These are phyloP conservation scores for Penaeus monodon DNA, from an alignment of 2,888 invertebrate genomes.

Conservation along the genomic window DNA sequence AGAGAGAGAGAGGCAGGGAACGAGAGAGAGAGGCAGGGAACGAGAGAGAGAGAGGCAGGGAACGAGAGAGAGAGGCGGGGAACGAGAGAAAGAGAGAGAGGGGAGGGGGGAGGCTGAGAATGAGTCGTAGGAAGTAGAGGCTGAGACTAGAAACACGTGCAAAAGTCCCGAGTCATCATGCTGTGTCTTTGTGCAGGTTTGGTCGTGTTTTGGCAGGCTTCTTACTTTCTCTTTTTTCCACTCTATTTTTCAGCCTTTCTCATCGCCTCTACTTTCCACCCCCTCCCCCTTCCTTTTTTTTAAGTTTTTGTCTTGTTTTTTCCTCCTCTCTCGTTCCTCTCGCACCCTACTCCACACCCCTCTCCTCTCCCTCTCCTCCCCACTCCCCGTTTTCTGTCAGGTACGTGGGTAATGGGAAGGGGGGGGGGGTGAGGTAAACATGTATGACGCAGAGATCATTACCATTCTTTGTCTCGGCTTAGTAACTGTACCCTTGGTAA, in stretches of 20 bases:
- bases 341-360: neutral
- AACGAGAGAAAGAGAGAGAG: neutral
- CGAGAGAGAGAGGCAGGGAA: neutral
- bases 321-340: no score
- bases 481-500: no score
- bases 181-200: no score
- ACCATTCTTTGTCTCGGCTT: no score
- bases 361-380: no score
- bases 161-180: neutral
- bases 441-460: no score
- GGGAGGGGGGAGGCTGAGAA: neutral
- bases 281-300: neutral
- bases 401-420: no score
- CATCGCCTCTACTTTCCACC: neutral
- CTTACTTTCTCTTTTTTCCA: neutral
- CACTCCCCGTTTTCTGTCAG: neutral
- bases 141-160: neutral
- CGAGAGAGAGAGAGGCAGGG: no score
- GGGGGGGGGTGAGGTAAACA: no score
- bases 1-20: neutral
- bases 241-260: neutral
- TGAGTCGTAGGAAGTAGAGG: neutral
- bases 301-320: no score
- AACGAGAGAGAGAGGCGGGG: neutral
- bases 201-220: neutral